Evolutionary conservation across 2,888 invertebrate species (phyloP), one percentile per base, ranked within the genome.

Genomic region (Imbricaverruca yamaguchii): DNA sequence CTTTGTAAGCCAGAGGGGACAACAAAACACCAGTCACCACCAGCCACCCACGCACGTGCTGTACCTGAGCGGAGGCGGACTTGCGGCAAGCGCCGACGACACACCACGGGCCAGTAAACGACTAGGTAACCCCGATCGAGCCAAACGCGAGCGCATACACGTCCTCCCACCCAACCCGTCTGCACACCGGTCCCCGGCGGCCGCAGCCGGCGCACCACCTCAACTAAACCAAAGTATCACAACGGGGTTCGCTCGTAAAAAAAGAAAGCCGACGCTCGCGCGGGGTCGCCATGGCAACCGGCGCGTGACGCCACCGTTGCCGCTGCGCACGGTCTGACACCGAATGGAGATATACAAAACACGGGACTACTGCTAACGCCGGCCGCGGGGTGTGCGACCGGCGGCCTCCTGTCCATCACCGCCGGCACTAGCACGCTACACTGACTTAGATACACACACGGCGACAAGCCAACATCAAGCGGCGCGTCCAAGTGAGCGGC

Each of bases 401-500:
- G 25, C 69, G 25, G 67, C n/a, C 25, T 69, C 69, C 65, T 65
- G 15, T 13, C 13, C 12, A 7, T 59, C 59, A 59, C 69, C 15
- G 69, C 12, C 69, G 69, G 15, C 74, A 3, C 59, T 15, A 53
- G 9, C 74, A 53, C 74, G 39, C 74, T 74, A 53, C 74, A 74
- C 74, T 74, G 74, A 74, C 74, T 74, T 74, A 74, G 74, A 74
- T 53, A 74, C 74, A 74, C 74, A 74, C 74, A 74, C 74, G 74
- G 18, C 67, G 67, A 53, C 53, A 74, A 74, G 74, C 74, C 15
- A 74, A 74, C 74, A 74, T 53, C 74, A 53, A 53, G 53, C 25
- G 25, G 13, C 25, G 25, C 67, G 25, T 25, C 67, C 25, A 67
- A 25, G 39, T 39, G 13, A 13, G 25, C 67, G 67, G 67, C n/a